Percentiles rank a stretch among this genome's conserved stretches.
Conservation (phyloP, 2,888 invertebrate genomes). For the Polydrusus pterygomalis region DNA sequence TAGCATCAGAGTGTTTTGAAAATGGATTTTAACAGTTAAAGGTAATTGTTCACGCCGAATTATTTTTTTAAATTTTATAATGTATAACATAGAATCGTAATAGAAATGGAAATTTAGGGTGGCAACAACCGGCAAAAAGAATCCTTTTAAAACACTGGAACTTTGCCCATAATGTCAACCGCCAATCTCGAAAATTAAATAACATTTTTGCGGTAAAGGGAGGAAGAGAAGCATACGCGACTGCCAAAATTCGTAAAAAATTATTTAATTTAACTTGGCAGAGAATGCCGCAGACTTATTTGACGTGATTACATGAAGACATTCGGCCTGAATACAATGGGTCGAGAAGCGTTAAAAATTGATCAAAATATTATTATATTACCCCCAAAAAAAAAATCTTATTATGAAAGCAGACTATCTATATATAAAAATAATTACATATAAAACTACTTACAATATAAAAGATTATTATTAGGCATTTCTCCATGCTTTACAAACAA, state of each 20-base stretch:
- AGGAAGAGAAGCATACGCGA: conserved; percentile 39
- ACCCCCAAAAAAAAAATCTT: too few relatives aligned
- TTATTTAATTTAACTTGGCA: conserved; percentile 55
- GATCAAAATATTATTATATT: background rate
- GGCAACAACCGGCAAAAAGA: conserved; percentile 20
- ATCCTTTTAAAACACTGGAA: conserved; percentile 26
- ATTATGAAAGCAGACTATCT: too few relatives aligned
- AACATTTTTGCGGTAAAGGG: conserved; percentile 47
- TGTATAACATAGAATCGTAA: background rate
- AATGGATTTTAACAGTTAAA: too few relatives aligned
- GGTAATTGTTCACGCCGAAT: too few relatives aligned
- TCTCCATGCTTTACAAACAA: too few relatives aligned
- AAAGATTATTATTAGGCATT: too few relatives aligned
- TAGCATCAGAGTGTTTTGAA: too few relatives aligned
- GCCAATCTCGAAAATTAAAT: conserved; percentile 44
- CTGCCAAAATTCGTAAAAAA: conserved; percentile 48
- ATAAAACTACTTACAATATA: too few relatives aligned
- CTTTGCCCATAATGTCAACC: conserved; percentile 43
- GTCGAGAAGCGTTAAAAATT: background rate
- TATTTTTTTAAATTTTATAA: too few relatives aligned
- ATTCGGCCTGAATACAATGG: conserved; percentile 20
- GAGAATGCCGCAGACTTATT: conserved; percentile 54
- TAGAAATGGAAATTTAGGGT: conserved; percentile 14
- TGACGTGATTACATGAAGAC: conserved; percentile 55
- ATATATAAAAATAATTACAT: too few relatives aligned